Percentiles rank a stretch among this genome's conserved stretches.
phyloP scores from a whole-genome alignment of 2,113 vertebrate genomes.

The Bos indicus region DNA sequence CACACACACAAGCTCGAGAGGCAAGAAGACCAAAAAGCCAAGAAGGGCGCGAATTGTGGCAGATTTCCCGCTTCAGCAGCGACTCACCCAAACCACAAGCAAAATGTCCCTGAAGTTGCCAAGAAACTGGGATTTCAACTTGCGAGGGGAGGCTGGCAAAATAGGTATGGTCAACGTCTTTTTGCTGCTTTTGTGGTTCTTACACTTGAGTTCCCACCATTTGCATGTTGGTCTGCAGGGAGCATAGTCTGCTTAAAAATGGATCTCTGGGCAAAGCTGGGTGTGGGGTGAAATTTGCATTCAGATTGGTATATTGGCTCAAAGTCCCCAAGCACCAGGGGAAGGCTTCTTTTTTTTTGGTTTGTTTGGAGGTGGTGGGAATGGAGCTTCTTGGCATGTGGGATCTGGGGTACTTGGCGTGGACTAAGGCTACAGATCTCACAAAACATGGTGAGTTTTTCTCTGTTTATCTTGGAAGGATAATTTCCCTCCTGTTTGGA shows the following conservation, averaged over 20 bases:
- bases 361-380: neutral
- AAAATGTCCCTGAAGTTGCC: slow-evolving; percentile 95
- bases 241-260: neutral
- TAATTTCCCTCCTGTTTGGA: neutral
- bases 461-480: neutral
- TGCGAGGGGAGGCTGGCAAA: slow-evolving; percentile 87
- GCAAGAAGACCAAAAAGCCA: neutral
- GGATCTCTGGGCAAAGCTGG: neutral
- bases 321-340: neutral
- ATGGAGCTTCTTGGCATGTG: neutral
- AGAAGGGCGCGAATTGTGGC: neutral
- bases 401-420: neutral
- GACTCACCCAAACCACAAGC: neutral
- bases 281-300: slow-evolving; percentile 43
- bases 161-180: slow-evolving; percentile 85
- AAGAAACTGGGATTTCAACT: slow-evolving; percentile 94
- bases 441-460: slow-evolving; percentile 22
- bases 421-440: neutral
- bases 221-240: slow-evolving; percentile 56
- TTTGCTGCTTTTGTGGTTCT: neutral
- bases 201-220: neutral
- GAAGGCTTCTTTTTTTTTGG: neutral
- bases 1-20: neutral
- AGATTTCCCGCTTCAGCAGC: neutral
- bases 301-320: neutral